Evolutionary conservation across 1,140 invertebrate genomes (phyloP).

Genomic region (Hormaphis cornu): DNA sequence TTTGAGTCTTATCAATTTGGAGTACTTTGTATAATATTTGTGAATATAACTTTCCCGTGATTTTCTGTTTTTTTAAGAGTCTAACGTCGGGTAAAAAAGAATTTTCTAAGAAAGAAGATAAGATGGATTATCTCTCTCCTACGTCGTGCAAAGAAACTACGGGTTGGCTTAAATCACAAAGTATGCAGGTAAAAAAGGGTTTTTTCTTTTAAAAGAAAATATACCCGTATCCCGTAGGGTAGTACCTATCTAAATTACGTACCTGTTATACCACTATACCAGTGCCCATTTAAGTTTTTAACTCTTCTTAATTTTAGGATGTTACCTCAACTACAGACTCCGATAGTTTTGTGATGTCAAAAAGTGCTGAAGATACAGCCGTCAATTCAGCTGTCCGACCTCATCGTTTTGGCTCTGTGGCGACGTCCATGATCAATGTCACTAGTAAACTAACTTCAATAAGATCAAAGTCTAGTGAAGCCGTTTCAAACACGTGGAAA

Average conservation of each 20-base stretch:
- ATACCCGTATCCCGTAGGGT: no score
- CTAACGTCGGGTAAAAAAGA: constrained; percentile 16
- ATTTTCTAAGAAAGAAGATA: constrained; percentile 27
- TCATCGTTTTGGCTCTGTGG: not conserved
- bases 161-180: constrained; percentile 34
- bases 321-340: constrained; percentile 13
- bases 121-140: constrained; percentile 28
- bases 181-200: constrained; percentile 32
- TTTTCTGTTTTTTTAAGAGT: constrained; percentile 15
- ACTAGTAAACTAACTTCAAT: constrained; percentile 14
- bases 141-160: constrained; percentile 10
- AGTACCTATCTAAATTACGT: no score
- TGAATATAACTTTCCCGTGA: no score
- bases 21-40: no score
- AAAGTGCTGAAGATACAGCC: not conserved
- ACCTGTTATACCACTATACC: no score
- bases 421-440: constrained; percentile 20
- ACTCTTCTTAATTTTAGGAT: not conserved
- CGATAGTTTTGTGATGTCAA: constrained; percentile 3
- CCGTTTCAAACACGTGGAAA: constrained; percentile 11
- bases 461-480: constrained; percentile 17
- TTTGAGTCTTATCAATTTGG: no score
- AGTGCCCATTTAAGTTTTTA: no score
- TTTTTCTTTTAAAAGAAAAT: not conserved
- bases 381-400: not conserved